Percentiles rank a stretch among this genome's conserved stretches.
Evolutionary conservation across 2,797 vertebrate species (phyloP).

Genomic region (Tiaroga cobitis): DNA sequence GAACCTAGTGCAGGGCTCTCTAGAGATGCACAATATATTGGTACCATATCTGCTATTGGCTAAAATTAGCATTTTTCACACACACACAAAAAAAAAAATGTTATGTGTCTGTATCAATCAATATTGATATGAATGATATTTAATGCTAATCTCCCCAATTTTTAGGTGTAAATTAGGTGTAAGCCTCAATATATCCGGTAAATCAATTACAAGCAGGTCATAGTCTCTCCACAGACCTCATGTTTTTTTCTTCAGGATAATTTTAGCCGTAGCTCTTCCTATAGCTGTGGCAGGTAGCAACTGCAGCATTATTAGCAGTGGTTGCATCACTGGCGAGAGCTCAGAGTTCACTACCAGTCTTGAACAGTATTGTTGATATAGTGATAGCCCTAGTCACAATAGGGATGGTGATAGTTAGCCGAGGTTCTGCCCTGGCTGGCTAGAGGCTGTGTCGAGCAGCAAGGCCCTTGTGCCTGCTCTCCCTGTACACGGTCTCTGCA

Average conservation of each 20-base stretch:
- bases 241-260: slow-evolving; percentile 4
- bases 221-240: slow-evolving; percentile 8
- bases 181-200: neutral
- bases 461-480: slow-evolving; percentile 50
- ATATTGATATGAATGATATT: neutral
- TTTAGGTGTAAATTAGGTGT: neutral
- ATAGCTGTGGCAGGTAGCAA: slow-evolving; percentile 26
- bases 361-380: slow-evolving; percentile 32
- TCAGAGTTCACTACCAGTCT: slow-evolving; percentile 22
- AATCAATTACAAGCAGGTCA: slow-evolving; percentile 26
- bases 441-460: slow-evolving; percentile 48
- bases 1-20: too few relatives aligned
- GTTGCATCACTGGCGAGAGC: slow-evolving; percentile 31
- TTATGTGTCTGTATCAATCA: neutral
- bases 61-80: neutral
- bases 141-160: neutral
- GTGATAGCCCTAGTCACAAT: slow-evolving; percentile 31
- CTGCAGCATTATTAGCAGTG: slow-evolving; percentile 43
- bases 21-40: neutral
- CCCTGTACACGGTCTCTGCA: slow-evolving; percentile 58
- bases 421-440: slow-evolving; percentile 51
- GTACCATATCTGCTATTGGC: neutral
- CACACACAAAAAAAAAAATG: too few relatives aligned
- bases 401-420: slow-evolving; percentile 50
- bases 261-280: neutral